Evolutionary conservation across 2,888 invertebrate genomes (phyloP), one percentile per base, ranked within the genome.

Genomic region (Drosophila neonasuta): DNA sequence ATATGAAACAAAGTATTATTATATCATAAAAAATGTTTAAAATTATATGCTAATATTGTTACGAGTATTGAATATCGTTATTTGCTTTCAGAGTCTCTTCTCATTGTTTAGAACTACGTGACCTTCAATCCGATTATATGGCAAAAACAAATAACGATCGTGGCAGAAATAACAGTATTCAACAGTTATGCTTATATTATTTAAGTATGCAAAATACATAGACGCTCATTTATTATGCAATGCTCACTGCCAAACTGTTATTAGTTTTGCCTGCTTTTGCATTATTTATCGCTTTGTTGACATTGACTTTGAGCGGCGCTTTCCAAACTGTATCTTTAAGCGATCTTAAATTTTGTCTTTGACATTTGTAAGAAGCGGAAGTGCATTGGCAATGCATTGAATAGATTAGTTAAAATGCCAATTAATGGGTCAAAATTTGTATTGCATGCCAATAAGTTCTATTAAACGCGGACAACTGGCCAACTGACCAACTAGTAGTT

Each of bases 141-240:
- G 39, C 24, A 20, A 36, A 20, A 36, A 13, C 11, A 15, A 54
- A 32, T 41, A 41, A 17, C 11, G 24, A 50, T 17, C 29, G 11
- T 13, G 17, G 10, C 29, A 41, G 30, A 46, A 54, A 54, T 71
- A 79, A 77, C 73, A 64, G 77, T 72, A 72, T 57, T 62, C 48
- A 68, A 79, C 77, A 79, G 77, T 77, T 77, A 76, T 69, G 79
- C 66, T 76, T 79, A 67, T 61, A 63, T 75, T 55, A 63, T 57
- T 32, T n/a, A 32, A 13, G 39, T 54, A 34, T 57, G 55, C 20
- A 44, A 49, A 54, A 55, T 60, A 34, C 34, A 44, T 36, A 36
- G 3, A 41, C 15, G 42, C 36, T 50, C 44, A 58, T 57, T 68
- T 39, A 59, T 68, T 78, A 80, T 80, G 68, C 71, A 78, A 80